Percentiles rank a stretch among this genome's conserved stretches.
Conservation (phyloP, 2,797 vertebrate genomes). For the Monodelphis domestica region DNA sequence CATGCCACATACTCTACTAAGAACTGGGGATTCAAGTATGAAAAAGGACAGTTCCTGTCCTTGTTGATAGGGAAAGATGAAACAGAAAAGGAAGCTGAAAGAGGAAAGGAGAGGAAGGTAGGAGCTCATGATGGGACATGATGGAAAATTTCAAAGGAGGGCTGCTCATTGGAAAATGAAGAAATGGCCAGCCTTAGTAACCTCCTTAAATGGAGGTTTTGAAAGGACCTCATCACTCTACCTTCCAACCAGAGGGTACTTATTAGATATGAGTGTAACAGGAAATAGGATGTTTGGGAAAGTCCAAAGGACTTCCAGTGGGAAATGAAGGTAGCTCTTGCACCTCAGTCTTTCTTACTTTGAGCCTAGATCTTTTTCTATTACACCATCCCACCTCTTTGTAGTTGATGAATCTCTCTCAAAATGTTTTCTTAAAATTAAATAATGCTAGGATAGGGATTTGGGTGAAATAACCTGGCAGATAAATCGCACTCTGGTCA, state of each 20-base stretch:
- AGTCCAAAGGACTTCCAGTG: neutral
- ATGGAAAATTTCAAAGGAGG: neutral
- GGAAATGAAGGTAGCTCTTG: neutral
- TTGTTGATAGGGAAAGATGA: neutral
- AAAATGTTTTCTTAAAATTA: neutral
- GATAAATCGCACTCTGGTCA: neutral
- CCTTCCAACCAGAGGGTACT: neutral
- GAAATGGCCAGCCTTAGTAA: neutral
- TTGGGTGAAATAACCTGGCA: neutral
- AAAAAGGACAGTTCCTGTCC: neutral
- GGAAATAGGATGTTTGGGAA: neutral
- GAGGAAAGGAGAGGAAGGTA: neutral
- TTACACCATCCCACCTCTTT: neutral
- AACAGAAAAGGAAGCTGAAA: neutral
- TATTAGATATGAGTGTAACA: neutral
- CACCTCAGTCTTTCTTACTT: neutral
- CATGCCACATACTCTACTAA: neutral
- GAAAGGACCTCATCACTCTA: neutral
- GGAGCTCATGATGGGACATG: neutral
- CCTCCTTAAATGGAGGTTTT: neutral
- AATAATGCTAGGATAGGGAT: neutral
- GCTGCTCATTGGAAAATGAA: neutral
- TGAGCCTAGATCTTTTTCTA: neutral
- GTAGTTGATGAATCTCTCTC: neutral
- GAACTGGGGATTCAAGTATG: no score